Evolutionary conservation across 1,140 invertebrate species (phyloP).

Genomic region (Platorchestia sp.): DNA sequence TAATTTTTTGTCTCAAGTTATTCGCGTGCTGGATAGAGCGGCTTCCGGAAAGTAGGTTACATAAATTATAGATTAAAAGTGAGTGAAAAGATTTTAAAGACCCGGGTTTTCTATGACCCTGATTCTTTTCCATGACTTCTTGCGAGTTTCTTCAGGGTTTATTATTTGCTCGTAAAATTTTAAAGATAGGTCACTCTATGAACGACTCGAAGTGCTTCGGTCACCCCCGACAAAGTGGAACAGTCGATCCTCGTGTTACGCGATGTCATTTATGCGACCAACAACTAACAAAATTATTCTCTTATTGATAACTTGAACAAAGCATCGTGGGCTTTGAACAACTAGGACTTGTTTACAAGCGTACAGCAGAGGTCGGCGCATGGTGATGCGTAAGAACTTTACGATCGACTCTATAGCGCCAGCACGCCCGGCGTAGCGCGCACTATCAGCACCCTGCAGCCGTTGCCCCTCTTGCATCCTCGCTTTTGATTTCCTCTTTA

Average conservation of each 20-base stretch:
- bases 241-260: no score
- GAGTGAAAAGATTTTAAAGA: background rate
- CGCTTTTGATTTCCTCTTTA: constrained; percentile 27
- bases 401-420: no score
- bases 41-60: background rate
- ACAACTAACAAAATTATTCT: no score
- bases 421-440: background rate
- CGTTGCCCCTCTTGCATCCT: background rate
- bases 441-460: background rate
- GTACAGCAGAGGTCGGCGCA: no score
- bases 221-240: background rate
- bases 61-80: background rate
- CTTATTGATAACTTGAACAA: no score
- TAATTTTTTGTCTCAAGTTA: background rate
- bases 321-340: no score
- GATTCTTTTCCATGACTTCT: background rate
- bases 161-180: background rate
- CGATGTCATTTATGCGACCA: no score
- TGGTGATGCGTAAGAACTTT: no score
- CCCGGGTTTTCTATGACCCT: background rate
- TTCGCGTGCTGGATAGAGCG: background rate
- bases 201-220: background rate
- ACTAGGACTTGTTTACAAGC: no score
- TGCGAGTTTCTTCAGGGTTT: background rate
- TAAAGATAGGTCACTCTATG: background rate